These are phyloP conservation scores for Allobates femoralis DNA, from an alignment of 2,797 vertebrate genomes.

Conservation along the genomic window DNA sequence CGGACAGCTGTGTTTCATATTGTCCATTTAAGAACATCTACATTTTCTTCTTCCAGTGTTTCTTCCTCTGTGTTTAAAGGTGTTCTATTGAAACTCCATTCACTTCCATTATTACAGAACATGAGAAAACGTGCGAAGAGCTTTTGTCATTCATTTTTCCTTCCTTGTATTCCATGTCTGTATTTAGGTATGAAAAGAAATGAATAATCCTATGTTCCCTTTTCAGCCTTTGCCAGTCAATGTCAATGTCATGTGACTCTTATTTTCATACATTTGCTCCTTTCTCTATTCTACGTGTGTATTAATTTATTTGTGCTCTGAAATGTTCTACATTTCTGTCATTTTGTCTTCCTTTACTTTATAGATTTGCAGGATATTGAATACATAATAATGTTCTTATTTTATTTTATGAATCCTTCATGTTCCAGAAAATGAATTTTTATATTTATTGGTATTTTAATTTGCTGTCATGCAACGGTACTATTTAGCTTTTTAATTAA, in stretches of 20 bases:
- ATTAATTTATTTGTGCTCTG: not conserved
- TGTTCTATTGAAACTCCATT: not conserved
- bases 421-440: not conserved
- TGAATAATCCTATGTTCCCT: not conserved
- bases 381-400: not conserved
- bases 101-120: not conserved
- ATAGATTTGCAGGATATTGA: not conserved
- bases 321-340: not conserved
- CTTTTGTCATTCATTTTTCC: not conserved
- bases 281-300: not conserved
- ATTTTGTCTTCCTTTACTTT: not conserved
- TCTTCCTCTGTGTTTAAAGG: not conserved
- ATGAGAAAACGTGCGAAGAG: not conserved
- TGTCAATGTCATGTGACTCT: not conserved
- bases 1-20: constrained; percentile 37
- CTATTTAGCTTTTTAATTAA: not conserved
- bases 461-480: not conserved
- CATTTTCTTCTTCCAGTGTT: not conserved
- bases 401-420: not conserved
- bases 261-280: not conserved
- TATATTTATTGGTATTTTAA: not conserved
- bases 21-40: constrained; percentile 37
- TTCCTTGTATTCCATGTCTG: not conserved
- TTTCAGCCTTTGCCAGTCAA: not conserved
- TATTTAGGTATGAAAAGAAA: not conserved